These are phyloP conservation scores for Sebastes diploproa DNA, from an alignment of 2,797 vertebrate species.

Conservation along the genomic window DNA sequence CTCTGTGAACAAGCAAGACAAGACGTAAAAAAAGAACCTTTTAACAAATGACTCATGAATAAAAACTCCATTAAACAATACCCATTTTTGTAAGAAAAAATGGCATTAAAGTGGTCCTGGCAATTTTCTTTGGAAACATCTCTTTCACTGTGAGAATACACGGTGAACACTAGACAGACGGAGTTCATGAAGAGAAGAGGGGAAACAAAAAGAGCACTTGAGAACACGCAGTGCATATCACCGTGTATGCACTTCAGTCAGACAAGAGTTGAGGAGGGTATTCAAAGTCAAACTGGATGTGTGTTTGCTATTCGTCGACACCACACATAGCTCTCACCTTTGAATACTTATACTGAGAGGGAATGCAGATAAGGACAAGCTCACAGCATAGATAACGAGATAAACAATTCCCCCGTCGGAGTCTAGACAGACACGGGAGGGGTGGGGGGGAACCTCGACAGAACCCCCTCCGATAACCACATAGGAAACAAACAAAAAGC, in stretches of 20 bases:
- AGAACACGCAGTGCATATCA: slow-evolving; percentile 63
- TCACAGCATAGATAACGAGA: slow-evolving; percentile 59
- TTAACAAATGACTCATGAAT: slow-evolving; percentile 18
- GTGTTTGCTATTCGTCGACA: slow-evolving; percentile 65
- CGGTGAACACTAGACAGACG: slow-evolving; percentile 47
- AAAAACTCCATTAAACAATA: slow-evolving; percentile 23
- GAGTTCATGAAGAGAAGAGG: slow-evolving; percentile 37
- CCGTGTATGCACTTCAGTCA: slow-evolving; percentile 62
- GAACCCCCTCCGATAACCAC: slow-evolving; percentile 46
- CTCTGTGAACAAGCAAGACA: slow-evolving; percentile 66
- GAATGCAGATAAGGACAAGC: slow-evolving; percentile 72
- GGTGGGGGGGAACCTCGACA: slow-evolving; percentile 1
- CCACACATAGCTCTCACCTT: slow-evolving; percentile 71
- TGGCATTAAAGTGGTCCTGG: not conserved
- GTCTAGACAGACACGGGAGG: slow-evolving; percentile 45
- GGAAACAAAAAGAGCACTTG: slow-evolving; percentile 35
- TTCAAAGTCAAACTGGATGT: slow-evolving; percentile 80
- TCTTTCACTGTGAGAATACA: slow-evolving; percentile 23
- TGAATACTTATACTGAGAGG: slow-evolving; percentile 69
- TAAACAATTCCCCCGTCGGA: slow-evolving; percentile 48
- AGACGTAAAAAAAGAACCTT: slow-evolving; percentile 25
- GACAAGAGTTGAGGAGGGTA: slow-evolving; percentile 65
- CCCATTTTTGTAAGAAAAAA: not conserved
- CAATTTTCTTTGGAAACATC: not conserved
- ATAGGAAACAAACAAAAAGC: slow-evolving; percentile 38